These are phyloP conservation scores for Ancistrus triradiatus DNA, from an alignment of 2,113 vertebrate genomes.

Conservation along the genomic window DNA sequence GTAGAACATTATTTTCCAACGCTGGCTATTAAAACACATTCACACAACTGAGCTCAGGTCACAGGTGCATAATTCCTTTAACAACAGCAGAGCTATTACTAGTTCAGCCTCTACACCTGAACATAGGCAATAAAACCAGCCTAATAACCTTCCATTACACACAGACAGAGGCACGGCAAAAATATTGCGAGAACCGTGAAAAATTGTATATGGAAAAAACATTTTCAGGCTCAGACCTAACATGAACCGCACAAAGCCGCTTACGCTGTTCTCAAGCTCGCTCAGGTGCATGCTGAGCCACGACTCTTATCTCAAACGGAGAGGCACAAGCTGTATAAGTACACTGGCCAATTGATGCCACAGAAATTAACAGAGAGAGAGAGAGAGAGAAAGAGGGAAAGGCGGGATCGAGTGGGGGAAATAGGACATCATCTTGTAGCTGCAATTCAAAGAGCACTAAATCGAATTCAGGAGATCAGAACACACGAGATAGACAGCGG, in stretches of 20 bases:
- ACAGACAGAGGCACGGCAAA: constrained; percentile 57
- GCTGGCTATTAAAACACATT: constrained; percentile 31
- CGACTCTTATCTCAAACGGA: constrained; percentile 63
- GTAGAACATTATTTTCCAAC: constrained; percentile 40
- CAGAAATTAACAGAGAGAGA: constrained; percentile 65
- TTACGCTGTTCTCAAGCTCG: constrained; percentile 22
- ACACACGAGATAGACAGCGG: constrained; percentile 85
- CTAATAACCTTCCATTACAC: constrained; percentile 67
- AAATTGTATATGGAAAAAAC: constrained; percentile 68
- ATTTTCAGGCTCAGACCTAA: constrained; percentile 33
- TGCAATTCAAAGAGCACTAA: constrained; percentile 84
- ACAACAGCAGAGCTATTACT: constrained; percentile 66
- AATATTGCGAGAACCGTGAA: constrained; percentile 64
- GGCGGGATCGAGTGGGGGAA: constrained; percentile 36
- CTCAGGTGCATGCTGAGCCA: constrained; percentile 54
- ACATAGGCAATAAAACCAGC: constrained; percentile 69
- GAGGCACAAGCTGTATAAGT: constrained; percentile 50
- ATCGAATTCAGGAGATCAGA: constrained; percentile 93
- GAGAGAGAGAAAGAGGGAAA: constrained; percentile 31
- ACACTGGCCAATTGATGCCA: constrained; percentile 62
- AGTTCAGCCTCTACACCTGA: constrained; percentile 63
- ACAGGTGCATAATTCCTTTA: constrained; percentile 70
- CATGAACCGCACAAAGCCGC: constrained; percentile 17
- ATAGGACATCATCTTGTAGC: constrained; percentile 72
- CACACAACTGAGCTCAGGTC: constrained; percentile 45